Percentiles rank a stretch among this genome's conserved stretches.
Conservation (phyloP, 1,140 invertebrate species). For the Thaumatotibia leucotreta region DNA sequence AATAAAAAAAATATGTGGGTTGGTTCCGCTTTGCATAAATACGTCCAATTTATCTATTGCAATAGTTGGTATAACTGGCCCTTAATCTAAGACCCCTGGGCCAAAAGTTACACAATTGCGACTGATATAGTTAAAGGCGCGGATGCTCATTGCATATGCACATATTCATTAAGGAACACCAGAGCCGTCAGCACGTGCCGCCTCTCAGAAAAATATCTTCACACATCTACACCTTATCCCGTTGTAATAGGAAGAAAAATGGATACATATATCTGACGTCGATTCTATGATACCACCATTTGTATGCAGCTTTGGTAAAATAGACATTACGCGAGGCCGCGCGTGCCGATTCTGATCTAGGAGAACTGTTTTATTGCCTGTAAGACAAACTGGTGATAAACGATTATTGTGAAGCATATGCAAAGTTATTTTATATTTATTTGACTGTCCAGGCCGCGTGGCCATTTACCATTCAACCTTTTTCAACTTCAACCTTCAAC, state of each 20-base stretch:
- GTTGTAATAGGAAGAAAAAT: background rate
- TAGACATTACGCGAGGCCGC: conserved; percentile 34
- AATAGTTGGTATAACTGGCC: no score
- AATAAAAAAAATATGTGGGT: no score
- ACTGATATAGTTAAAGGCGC: background rate
- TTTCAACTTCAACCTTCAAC: no score
- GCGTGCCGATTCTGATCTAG: conserved; percentile 19
- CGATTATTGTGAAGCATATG: background rate
- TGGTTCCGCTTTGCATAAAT: no score
- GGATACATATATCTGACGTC: background rate
- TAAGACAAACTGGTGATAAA: background rate
- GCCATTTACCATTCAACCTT: no score
- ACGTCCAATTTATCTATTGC: no score
- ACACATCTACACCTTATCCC: background rate
- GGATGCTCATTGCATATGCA: background rate
- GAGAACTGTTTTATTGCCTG: background rate
- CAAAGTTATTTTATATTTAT: no score
- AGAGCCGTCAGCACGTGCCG: background rate
- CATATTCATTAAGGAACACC: background rate
- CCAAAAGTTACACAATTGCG: background rate
- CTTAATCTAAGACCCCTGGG: background rate
- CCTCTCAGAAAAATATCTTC: background rate
- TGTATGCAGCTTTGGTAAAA: conserved; percentile 28
- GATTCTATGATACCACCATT: conserved; percentile 13
- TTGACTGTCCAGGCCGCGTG: no score